phyloP scores from a whole-genome alignment of 2,888 invertebrate genomes.

The Tenthredo livida region DNA sequence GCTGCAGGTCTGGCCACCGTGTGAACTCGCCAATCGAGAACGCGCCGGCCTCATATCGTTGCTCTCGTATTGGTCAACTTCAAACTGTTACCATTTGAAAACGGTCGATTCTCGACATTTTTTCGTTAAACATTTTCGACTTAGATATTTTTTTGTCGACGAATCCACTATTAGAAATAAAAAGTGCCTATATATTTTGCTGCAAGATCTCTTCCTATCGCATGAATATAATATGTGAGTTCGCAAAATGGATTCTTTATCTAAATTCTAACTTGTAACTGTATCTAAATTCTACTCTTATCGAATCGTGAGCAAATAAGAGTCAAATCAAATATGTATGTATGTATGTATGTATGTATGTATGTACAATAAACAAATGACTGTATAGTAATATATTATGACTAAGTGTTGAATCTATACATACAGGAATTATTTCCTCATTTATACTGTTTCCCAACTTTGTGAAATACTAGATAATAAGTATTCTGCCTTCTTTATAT shows the following conservation, averaged over 20 bases:
- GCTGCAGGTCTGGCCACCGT: neutral
- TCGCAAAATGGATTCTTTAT: neutral
- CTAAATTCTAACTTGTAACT: neutral
- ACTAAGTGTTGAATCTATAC: neutral
- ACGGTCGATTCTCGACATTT: neutral
- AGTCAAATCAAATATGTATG: neutral
- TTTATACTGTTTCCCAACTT: neutral
- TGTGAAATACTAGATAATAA: neutral
- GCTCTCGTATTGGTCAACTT: neutral
- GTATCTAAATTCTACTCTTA: neutral
- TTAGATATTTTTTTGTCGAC: neutral
- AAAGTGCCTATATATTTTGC: neutral
- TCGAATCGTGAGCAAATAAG: constrained; percentile 5
- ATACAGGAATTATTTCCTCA: neutral
- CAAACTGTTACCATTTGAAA: neutral
- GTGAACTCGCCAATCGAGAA: neutral
- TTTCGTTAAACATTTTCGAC: neutral
- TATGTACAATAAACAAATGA: neutral
- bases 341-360: no score
- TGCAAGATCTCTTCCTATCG: neutral
- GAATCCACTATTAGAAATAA: neutral
- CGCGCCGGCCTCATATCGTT: neutral
- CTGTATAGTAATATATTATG: neutral
- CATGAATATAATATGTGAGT: neutral
- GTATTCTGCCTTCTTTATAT: neutral